Evolutionary conservation across 2,797 vertebrate species (phyloP), one percentile per base, ranked within the genome.

Genomic region (Melanotaenia maccullochi): DNA sequence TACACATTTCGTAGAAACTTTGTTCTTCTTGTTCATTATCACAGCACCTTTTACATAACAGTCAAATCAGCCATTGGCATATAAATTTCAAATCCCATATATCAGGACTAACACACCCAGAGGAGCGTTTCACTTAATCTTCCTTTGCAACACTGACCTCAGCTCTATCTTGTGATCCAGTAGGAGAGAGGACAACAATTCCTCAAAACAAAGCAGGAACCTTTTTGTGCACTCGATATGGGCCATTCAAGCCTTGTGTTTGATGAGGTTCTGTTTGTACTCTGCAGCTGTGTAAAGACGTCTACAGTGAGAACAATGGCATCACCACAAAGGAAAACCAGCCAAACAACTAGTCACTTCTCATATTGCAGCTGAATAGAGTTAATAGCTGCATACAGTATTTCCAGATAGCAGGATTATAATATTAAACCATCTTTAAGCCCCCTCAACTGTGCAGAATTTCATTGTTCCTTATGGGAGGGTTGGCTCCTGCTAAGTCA

Each of bases 261-360:
- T 33, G 30, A 56, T 55, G 64, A 75, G 32, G 44, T 57, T 56
- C 2, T 73, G 77, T 85, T 52, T 76, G 70, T 76, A n/a, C 62
- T 71, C 63, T 61, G 72, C 75, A 80, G 71, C 84, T 78, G 77
- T 64, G 77, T 24, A 78, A 78, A 61, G 68, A 69, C 7, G 58
- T 47, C 54, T 58, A 30, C 44, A 68, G 28, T 57, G 28, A 75
- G 55, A 62, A 77, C 73, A 81, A 68, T 60, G 60, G 64, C 49
- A 58, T 7, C 25, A 16, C 40, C 61, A 40, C 63, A 57, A 57
- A 71, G 56, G 42, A 56, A 71, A 78, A 20, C 12, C 55, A 44
- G 40, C 33, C 33, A 60, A 60, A 56, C 65, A 47, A 51, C 52
- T 35, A 40, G 7, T 49, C 47, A 11, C 9, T 32, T 49, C 55